These are phyloP conservation scores for Pongo abelii DNA, from an alignment of 2,113 vertebrate species.

Conservation along the genomic window DNA sequence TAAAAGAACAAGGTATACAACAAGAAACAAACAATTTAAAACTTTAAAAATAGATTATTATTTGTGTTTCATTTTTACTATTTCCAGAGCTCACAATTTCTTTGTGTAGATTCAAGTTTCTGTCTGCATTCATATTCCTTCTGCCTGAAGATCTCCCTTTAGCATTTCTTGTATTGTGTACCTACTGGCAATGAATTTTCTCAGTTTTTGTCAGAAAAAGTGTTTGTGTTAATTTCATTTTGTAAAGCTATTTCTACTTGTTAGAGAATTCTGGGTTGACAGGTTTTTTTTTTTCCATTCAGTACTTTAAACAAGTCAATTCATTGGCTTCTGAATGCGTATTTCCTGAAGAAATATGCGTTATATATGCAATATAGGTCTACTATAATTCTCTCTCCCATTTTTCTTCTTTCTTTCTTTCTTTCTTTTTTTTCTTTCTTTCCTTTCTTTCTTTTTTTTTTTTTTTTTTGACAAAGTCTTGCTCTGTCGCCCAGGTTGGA, in stretches of 20 bases:
- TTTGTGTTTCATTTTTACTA: neutral
- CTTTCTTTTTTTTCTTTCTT: too few species aligned
- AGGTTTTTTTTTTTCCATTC: neutral
- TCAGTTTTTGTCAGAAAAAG: neutral
- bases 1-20: neutral
- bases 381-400: neutral
- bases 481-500: too few species aligned
- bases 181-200: neutral
- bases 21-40: neutral
- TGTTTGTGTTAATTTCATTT: slow-evolving; percentile 30
- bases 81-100: neutral
- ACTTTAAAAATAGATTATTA: neutral
- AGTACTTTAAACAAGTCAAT: neutral
- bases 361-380: neutral
- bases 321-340: neutral
- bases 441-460: too few species aligned
- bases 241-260: slow-evolving; percentile 15
- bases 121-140: neutral
- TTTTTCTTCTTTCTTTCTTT: too few species aligned
- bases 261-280: neutral
- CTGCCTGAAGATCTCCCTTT: neutral
- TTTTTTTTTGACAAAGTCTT: too few species aligned
- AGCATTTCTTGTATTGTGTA: slow-evolving; percentile 30
- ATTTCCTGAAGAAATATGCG: too few species aligned
- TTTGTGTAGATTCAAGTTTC: slow-evolving; percentile 29